A percentile compares a stretch with the other conserved stretches of the same genome.
These are phyloP conservation scores for Zaprionus kolodkinae DNA, from an alignment of 1,140 invertebrate genomes.

Conservation along the genomic window DNA sequence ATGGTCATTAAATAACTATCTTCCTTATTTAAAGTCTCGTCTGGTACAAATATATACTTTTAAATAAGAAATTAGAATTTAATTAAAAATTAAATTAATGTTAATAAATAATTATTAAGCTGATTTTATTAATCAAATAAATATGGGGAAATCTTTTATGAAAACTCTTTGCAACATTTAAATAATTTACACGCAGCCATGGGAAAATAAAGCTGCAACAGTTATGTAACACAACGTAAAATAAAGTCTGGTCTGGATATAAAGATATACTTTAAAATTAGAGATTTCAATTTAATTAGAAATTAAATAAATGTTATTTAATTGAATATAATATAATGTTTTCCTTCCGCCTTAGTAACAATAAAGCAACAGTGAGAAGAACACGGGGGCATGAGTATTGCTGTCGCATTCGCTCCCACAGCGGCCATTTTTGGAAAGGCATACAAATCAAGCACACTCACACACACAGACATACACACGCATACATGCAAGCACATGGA, in stretches of 20 bases:
- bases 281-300: too few species aligned
- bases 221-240: not conserved
- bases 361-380: conserved; percentile 51
- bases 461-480: conserved; percentile 8
- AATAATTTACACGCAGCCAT: too few species aligned
- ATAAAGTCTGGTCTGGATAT: not conserved
- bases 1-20: too few species aligned
- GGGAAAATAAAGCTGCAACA: not conserved
- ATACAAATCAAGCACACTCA: conserved; percentile 35
- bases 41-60: too few species aligned
- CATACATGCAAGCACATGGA: conserved; percentile 16
- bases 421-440: conserved; percentile 71
- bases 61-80: too few species aligned
- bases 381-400: not conserved
- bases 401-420: conserved; percentile 36
- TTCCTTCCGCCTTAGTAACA: not conserved
- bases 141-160: too few species aligned
- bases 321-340: not conserved
- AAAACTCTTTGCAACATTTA: too few species aligned
- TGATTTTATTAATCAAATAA: too few species aligned
- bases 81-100: too few species aligned
- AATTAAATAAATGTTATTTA: not conserved
- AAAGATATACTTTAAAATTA: too few species aligned
- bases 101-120: too few species aligned
- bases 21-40: too few species aligned